Evolutionary conservation across 2,888 invertebrate species (phyloP).

Genomic region (Melieria picta): DNA sequence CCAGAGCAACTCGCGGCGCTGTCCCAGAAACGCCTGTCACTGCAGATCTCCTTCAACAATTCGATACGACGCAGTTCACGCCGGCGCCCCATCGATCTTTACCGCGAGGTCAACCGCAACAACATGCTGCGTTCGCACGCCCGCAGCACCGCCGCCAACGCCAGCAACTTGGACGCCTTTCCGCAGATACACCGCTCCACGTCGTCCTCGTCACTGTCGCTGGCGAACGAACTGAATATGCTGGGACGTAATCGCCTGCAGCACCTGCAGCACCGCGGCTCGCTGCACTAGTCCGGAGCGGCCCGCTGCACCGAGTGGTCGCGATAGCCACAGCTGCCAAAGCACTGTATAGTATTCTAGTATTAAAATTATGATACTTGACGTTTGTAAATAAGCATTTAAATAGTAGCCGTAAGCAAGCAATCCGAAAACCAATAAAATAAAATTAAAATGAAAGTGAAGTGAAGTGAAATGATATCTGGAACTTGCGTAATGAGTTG

Average conservation of each 20-base stretch:
- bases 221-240: conserved; percentile 54
- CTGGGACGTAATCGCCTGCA: conserved; percentile 54
- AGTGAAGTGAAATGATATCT: neutral
- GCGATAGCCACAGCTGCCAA: too few species aligned
- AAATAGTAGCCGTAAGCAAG: neutral
- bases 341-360: too few species aligned
- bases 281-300: conserved; percentile 48
- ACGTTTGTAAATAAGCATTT: neutral
- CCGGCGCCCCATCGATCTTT: conserved; percentile 52
- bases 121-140: conserved; percentile 59
- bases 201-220: conserved; percentile 55
- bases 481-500: too few species aligned
- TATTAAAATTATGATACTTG: too few species aligned
- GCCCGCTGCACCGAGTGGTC: too few species aligned
- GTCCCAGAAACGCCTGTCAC: conserved; percentile 62
- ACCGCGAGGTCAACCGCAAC: conserved; percentile 53
- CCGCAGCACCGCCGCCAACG: conserved; percentile 48
- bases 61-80: conserved; percentile 54
- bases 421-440: neutral
- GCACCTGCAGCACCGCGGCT: conserved; percentile 61
- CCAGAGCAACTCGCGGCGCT: conserved; percentile 63
- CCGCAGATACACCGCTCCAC: conserved; percentile 60
- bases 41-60: conserved; percentile 63
- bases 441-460: neutral
- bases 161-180: conserved; percentile 44